Evolutionary conservation across 1,140 invertebrate genomes (phyloP).

Genomic region (Papilio polytes): DNA sequence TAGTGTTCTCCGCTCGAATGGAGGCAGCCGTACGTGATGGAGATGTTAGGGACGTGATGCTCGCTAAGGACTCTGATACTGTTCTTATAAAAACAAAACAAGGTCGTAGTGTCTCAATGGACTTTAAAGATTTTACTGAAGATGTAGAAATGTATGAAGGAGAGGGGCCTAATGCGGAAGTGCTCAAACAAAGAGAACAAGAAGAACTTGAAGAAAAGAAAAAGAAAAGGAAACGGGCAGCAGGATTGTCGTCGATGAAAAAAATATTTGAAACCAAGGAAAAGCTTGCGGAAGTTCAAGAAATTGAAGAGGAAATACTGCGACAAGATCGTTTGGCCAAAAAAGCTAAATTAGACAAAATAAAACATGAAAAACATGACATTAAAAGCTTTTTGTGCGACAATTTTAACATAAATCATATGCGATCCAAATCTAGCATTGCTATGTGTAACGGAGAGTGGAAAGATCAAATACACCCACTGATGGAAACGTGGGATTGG

Average conservation of each 20-base stretch:
- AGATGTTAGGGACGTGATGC: slow-evolving; percentile 90
- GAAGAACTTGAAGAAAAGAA: slow-evolving; percentile 85
- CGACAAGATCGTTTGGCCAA: slow-evolving; percentile 75
- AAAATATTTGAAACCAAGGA: slow-evolving; percentile 92
- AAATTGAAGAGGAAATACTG: slow-evolving; percentile 78
- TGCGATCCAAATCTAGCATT: slow-evolving; percentile 80
- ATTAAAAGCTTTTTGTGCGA: slow-evolving; percentile 67
- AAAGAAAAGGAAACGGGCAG: slow-evolving; percentile 85
- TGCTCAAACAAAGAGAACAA: slow-evolving; percentile 85
- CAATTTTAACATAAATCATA: slow-evolving; percentile 74
- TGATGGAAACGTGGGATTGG: slow-evolving; percentile 86
- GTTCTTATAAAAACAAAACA: slow-evolving; percentile 89
- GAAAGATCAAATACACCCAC: slow-evolving; percentile 85
- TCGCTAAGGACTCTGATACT: slow-evolving; percentile 89
- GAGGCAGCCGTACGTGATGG: slow-evolving; percentile 91
- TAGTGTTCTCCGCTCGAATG: slow-evolving; percentile 90
- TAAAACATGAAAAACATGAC: slow-evolving; percentile 74
- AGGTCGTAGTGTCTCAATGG: slow-evolving; percentile 88
- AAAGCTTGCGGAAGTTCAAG: slow-evolving; percentile 85
- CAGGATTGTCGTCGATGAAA: slow-evolving; percentile 85
- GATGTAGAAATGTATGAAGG: slow-evolving; percentile 87
- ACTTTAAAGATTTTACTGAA: slow-evolving; percentile 86
- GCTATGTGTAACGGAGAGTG: slow-evolving; percentile 84
- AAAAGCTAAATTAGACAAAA: slow-evolving; percentile 80
- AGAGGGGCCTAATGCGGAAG: slow-evolving; percentile 86